Conservation (phyloP, 53 echinoderm and acorn worm genomes). For the Temnopleurus reevesii region DNA sequence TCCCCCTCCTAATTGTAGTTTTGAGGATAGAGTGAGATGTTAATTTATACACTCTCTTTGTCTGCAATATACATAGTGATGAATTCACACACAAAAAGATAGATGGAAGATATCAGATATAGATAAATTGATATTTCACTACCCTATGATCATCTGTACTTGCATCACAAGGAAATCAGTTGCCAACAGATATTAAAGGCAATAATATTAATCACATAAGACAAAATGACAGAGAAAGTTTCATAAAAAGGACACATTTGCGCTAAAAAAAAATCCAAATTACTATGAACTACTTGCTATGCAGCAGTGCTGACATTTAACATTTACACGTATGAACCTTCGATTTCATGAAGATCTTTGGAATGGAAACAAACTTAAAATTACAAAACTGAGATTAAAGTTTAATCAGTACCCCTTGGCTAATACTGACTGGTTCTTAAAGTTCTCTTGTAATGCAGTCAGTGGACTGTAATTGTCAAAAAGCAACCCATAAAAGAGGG, state of each 20-base stretch:
- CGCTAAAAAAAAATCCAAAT: neutral
- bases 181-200: neutral
- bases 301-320: neutral
- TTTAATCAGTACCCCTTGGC: too few species aligned
- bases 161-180: neutral
- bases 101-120: neutral
- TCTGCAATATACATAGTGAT: neutral
- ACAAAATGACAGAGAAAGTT: too few species aligned
- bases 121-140: neutral
- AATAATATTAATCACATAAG: neutral
- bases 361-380: neutral
- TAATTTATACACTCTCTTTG: neutral
- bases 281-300: neutral
- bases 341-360: neutral
- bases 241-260: neutral
- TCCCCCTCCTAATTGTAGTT: too few species aligned
- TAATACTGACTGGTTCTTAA: too few species aligned
- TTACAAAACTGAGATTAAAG: too few species aligned
- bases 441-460: too few species aligned
- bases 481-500: too few species aligned
- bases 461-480: too few species aligned
- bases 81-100: conserved; percentile 1
- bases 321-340: neutral
- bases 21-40: too few species aligned
- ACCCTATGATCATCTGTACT: neutral